These are phyloP conservation scores for Lycaon pictus DNA, from an alignment of 2,113 vertebrate genomes.

Conservation along the genomic window DNA sequence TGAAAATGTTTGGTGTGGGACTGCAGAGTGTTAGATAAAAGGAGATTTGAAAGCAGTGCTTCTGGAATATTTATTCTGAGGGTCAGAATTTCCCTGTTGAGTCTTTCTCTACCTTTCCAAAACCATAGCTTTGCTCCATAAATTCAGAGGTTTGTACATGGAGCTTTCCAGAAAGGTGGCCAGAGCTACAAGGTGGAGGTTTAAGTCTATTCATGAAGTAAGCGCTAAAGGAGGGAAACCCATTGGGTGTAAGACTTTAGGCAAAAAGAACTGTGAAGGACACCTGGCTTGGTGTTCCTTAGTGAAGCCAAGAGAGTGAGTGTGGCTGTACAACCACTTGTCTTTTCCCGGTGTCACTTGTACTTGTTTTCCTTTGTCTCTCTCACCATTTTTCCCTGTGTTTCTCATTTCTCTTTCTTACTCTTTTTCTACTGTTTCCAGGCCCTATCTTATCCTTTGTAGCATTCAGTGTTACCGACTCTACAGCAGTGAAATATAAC, in stretches of 20 bases:
- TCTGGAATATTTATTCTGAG: conserved; percentile 64
- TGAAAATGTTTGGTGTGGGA: background rate
- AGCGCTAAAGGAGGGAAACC: background rate
- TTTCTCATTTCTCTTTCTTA: background rate
- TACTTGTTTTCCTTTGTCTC: conserved; percentile 33
- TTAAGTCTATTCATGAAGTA: background rate
- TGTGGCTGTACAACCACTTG: background rate
- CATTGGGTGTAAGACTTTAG: background rate
- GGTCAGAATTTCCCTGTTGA: conserved; percentile 34
- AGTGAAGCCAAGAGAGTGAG: background rate
- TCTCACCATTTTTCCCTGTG: background rate
- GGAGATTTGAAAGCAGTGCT: conserved; percentile 61
- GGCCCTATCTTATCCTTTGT: background rate
- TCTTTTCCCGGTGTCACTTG: background rate
- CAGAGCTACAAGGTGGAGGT: background rate
- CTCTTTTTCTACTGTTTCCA: background rate
- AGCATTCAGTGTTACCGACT: background rate
- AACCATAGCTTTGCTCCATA: background rate
- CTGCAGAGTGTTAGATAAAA: background rate
- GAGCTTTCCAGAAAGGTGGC: conserved; percentile 35
- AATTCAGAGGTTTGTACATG: background rate
- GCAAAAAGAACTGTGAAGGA: background rate
- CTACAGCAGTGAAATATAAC: conserved; percentile 9
- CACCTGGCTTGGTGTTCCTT: background rate
- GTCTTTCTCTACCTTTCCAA: background rate